Conservation (phyloP, 2,113 vertebrate genomes). For the Canis aureus region DNA sequence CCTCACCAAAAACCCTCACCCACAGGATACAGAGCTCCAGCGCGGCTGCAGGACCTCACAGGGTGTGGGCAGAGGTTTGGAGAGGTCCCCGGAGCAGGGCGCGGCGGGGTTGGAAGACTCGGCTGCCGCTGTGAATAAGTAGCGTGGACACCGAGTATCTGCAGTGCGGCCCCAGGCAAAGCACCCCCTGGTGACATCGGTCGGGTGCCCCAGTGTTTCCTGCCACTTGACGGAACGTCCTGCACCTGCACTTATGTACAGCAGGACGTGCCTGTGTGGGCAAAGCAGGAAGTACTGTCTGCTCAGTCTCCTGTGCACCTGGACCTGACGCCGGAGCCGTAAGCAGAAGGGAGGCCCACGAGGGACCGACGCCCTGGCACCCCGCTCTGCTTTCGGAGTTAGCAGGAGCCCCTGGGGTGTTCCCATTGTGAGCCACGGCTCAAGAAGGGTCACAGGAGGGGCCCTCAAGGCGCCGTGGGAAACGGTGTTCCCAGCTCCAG, state of each 20-base stretch:
- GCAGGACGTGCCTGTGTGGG: not conserved
- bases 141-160: too few relatives aligned
- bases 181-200: too few relatives aligned
- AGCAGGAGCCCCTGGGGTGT: not conserved
- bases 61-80: too few relatives aligned
- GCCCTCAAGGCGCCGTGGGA: not conserved
- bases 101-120: too few relatives aligned
- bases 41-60: fast-evolving
- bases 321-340: too few relatives aligned
- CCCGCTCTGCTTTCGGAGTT: too few relatives aligned
- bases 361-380: not conserved
- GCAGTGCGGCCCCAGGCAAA: too few relatives aligned
- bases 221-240: fast-evolving
- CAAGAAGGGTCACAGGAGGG: too few relatives aligned
- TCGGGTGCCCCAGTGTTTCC: not conserved
- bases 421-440: too few relatives aligned
- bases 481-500: not conserved
- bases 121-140: too few relatives aligned
- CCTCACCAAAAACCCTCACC: not conserved
- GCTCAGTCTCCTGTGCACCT: too few relatives aligned
- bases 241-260: fast-evolving
- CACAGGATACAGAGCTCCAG: fast-evolving
- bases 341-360: not conserved
- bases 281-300: not conserved
- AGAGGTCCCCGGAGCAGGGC: too few relatives aligned